Percentiles rank a stretch among this genome's conserved stretches.
phyloP scores from a whole-genome alignment of 1,140 invertebrate species.

The Cylas formicarius region DNA sequence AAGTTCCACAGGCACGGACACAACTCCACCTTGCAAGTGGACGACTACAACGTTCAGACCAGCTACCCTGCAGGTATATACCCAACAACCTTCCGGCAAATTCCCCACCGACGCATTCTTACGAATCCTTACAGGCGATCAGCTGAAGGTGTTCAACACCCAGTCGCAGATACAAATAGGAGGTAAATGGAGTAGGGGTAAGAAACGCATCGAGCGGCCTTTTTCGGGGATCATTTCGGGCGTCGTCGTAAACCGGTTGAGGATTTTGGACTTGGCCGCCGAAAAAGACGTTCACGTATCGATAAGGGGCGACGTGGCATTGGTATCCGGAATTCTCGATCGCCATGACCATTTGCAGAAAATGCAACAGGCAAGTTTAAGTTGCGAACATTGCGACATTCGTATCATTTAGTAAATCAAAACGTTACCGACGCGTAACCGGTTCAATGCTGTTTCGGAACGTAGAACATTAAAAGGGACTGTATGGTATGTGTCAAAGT shows the following conservation, averaged over 20 bases:
- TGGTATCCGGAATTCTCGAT: conserved; percentile 64
- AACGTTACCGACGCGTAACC: too few relatives aligned
- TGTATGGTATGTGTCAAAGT: too few relatives aligned
- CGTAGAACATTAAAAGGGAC: too few relatives aligned
- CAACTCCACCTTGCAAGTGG: conserved; percentile 85
- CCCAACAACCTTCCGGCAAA: conserved; percentile 1
- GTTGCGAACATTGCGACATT: not conserved
- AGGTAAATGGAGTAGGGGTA: conserved; percentile 71
- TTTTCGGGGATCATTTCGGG: conserved; percentile 84
- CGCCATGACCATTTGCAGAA: conserved; percentile 63
- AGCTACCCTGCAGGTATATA: conserved; percentile 68
- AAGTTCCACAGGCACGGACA: conserved; percentile 81
- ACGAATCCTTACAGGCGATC: conserved; percentile 58
- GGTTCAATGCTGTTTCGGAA: too few relatives aligned
- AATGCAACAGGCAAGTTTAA: conserved; percentile 65
- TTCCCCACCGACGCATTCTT: not conserved
- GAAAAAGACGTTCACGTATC: conserved; percentile 67
- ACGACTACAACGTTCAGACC: conserved; percentile 80
- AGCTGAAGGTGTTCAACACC: conserved; percentile 85
- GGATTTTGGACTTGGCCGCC: conserved; percentile 77
- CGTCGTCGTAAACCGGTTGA: conserved; percentile 76
- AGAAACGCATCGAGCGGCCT: conserved; percentile 67
- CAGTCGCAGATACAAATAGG: conserved; percentile 88
- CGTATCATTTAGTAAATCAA: too few relatives aligned
- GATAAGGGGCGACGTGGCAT: conserved; percentile 65